Conservation (phyloP, 2,888 invertebrate species). For the Cephonodes hylas region DNA sequence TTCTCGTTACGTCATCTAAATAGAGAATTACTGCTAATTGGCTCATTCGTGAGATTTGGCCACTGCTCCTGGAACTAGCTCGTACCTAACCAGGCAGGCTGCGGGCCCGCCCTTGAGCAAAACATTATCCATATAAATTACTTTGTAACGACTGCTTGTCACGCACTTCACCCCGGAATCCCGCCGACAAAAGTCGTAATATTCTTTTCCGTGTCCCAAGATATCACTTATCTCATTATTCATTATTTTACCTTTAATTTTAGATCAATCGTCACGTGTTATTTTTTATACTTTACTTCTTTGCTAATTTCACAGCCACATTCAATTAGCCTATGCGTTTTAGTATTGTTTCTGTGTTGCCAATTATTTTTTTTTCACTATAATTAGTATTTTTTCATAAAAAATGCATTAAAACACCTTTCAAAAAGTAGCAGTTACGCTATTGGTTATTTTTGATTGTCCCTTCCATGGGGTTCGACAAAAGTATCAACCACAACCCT, state of each 20-base stretch:
- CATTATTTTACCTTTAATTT: conserved; percentile 55
- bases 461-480: conserved; percentile 44
- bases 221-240: conserved; percentile 55
- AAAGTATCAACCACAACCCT: conserved; percentile 19
- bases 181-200: background rate
- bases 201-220: background rate
- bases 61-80: background rate
- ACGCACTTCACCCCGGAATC: background rate
- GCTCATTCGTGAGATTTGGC: background rate
- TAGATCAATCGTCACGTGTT: conserved; percentile 70
- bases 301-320: conserved; percentile 82
- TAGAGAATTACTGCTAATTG: background rate
- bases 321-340: conserved; percentile 81
- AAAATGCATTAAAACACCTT: conserved; percentile 79
- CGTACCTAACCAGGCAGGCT: background rate
- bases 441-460: conserved; percentile 62
- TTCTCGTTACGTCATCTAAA: background rate
- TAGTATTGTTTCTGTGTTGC: conserved; percentile 80
- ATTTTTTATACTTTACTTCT: conserved; percentile 57
- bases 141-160: background rate
- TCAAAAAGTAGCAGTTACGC: conserved; percentile 78
- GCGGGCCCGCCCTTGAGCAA: background rate
- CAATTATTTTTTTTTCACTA: conserved; percentile 64
- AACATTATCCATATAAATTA: background rate
- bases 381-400: conserved; percentile 57